A percentile compares a stretch with the other conserved stretches of the same genome.
Conservation (phyloP, 2,888 invertebrate species). For the Idaea dimidiata region DNA sequence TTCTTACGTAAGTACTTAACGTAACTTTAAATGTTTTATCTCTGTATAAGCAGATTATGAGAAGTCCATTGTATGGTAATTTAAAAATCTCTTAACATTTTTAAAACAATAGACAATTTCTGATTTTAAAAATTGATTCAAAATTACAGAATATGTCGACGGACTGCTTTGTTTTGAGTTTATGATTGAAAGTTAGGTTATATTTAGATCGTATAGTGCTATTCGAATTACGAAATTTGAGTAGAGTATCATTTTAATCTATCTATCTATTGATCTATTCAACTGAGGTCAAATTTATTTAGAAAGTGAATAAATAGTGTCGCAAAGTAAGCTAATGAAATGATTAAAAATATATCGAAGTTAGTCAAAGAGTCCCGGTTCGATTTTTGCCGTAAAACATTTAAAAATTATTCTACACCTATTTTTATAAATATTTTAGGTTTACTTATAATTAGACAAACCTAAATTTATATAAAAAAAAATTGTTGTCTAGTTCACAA, state of each 20-base stretch:
- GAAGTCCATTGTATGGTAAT: background rate
- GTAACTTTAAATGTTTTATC: background rate
- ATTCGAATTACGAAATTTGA: background rate
- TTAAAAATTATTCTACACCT: too few species aligned
- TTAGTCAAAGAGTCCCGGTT: too few species aligned
- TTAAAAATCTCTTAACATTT: background rate
- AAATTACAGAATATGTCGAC: background rate
- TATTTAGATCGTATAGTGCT: background rate
- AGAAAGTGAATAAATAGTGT: background rate
- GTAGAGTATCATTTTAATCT: background rate
- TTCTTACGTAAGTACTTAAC: background rate
- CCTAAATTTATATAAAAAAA: too few species aligned
- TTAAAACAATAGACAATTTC: background rate
- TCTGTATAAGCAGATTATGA: background rate
- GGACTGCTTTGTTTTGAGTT: background rate
- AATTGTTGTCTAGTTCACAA: too few species aligned
- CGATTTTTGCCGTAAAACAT: too few species aligned
- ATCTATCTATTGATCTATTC: background rate
- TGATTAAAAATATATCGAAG: too few species aligned
- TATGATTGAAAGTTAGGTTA: background rate
- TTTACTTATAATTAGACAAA: too few species aligned
- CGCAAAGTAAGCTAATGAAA: too few species aligned
- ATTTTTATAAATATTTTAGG: too few species aligned
- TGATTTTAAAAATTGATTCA: background rate
- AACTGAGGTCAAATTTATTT: background rate